Evolutionary conservation across 1,140 invertebrate genomes (phyloP), one percentile per base, ranked within the genome.

Genomic region (Copidosoma floridanum): DNA sequence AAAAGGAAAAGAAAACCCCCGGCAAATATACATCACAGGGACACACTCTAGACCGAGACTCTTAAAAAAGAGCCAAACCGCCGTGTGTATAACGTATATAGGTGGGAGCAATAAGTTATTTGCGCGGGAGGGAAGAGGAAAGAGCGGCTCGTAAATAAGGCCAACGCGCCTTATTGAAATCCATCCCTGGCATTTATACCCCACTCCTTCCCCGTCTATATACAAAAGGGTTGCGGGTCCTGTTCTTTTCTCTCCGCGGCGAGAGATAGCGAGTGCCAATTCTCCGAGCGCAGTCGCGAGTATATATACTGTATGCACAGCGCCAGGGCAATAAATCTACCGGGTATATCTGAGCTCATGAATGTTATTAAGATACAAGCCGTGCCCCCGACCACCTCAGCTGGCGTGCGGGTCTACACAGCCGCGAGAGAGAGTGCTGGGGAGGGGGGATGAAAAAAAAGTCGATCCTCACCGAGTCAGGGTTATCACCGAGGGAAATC

Each of bases 281-380:
- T 55, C 53, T n/a, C n/a, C n/a, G n/a, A n/a, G n/a, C 52, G 46
- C 52, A 10, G n/a, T 35, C 46, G 27, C 41, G 59, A 56, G 56
- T 55, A 61, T 52, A 46, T 27, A 32, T 11, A 50, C 48, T 50
- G 44, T 52, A 27, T 1, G 43, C 23, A 47, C 29, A 44, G 54
- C 7, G 44, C n/a, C 12, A 7, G 23, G 47, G 60, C 60, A 56
- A 62, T 62, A 62, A 62, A 62, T 62, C 53, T 62, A 43, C 1
- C 20, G 75, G 72, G 77, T 79, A 79, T 80, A 56, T 62, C 78
- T 79, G 74, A 80, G 77, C 78, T 80, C 78, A 80, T 80, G 78
- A 80, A 80, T 80, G 78, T 80, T 80, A 80, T 80, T 80, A 80
- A 79, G 78, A 80, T 80, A 80, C 78, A 80, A 80, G 73, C 46